Percentiles rank a stretch among this genome's conserved stretches.
Conservation (phyloP, 2,888 invertebrate genomes). For the Pinctada fucata region DNA sequence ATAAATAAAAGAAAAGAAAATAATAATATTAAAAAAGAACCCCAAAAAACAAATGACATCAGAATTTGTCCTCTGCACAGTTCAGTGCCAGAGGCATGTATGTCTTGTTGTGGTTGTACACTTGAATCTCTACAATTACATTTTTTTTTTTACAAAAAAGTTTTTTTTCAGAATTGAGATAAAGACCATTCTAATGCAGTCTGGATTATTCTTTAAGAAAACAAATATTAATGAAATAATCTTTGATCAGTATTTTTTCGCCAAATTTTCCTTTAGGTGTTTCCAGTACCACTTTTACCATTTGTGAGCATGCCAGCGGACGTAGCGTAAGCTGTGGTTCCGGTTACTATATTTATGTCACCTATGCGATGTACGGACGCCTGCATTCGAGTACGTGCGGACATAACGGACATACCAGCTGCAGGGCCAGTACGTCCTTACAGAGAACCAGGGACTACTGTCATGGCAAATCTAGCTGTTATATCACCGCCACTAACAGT, state of each 20-base stretch:
- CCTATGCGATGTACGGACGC: neutral
- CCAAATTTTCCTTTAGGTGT: neutral
- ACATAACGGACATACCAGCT: neutral
- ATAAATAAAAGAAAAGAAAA: no score
- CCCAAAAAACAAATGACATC: no score
- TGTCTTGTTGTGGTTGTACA: no score
- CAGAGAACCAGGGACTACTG: neutral
- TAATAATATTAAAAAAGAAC: no score
- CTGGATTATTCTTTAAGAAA: no score
- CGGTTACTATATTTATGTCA: neutral
- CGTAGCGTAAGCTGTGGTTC: neutral
- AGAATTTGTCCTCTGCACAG: no score
- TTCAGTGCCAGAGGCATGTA: no score
- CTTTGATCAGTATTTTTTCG: neutral
- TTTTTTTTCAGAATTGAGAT: no score
- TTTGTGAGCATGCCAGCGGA: neutral
- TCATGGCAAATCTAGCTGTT: neutral
- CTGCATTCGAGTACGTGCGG: neutral
- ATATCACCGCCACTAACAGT: neutral
- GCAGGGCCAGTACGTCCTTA: neutral
- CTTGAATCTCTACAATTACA: no score
- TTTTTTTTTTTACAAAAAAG: no score
- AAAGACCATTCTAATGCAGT: no score
- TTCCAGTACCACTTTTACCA: neutral
- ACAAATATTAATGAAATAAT: no score